phyloP scores from a whole-genome alignment of 2,888 invertebrate genomes.

The Cheilosia vulpina region DNA sequence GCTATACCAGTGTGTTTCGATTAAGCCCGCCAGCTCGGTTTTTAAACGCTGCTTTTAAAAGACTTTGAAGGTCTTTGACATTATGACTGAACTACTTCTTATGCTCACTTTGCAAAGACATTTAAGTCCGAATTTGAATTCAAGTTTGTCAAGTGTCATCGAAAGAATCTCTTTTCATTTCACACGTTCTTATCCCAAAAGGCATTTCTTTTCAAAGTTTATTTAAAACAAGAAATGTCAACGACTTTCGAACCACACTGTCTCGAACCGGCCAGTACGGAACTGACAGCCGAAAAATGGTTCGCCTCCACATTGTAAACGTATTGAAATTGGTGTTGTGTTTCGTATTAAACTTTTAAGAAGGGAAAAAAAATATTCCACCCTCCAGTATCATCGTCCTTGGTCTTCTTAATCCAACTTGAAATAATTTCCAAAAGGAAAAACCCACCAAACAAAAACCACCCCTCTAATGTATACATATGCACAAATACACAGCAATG shows the following conservation, averaged over 20 bases:
- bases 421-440: constrained; percentile 36
- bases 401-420: constrained; percentile 61
- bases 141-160: no score
- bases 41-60: no score
- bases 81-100: no score
- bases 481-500: constrained; percentile 14
- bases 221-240: not conserved
- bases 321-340: constrained; percentile 60
- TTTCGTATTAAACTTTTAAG: constrained; percentile 34
- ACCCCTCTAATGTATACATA: constrained; percentile 40
- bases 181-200: no score
- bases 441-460: constrained; percentile 18
- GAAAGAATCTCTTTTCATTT: no score
- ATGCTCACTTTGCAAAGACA: no score
- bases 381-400: constrained; percentile 55
- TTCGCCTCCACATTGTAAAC: constrained; percentile 35
- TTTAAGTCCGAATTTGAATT: no score
- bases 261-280: not conserved
- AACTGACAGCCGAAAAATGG: constrained; percentile 6
- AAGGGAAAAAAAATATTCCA: constrained; percentile 34
- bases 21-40: no score
- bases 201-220: no score
- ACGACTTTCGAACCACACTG: constrained; percentile 9
- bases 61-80: no score
- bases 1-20: no score